Evolutionary conservation across 2,797 vertebrate genomes (phyloP).

Genomic region (Ambastaia sidthimunki): DNA sequence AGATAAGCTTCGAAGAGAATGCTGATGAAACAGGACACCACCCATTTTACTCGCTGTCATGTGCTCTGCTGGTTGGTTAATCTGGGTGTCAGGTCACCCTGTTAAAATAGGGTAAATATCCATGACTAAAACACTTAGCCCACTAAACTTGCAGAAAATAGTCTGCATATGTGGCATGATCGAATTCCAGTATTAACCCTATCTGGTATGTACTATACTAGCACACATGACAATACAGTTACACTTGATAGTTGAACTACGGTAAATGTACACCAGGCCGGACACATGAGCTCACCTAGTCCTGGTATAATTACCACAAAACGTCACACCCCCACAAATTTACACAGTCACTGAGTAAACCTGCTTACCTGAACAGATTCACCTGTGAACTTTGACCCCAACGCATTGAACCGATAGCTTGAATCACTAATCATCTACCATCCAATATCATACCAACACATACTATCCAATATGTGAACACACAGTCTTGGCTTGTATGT

Average conservation of each 20-base stretch:
- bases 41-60: constrained; percentile 22
- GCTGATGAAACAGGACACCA: constrained; percentile 65
- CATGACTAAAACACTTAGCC: not conserved
- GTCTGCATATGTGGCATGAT: not conserved
- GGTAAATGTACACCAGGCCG: constrained; percentile 49
- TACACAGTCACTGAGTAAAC: constrained; percentile 45
- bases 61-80: constrained; percentile 12
- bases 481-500: not conserved
- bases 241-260: constrained; percentile 31
- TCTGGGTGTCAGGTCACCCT: constrained; percentile 22
- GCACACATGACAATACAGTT: constrained; percentile 14
- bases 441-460: constrained; percentile 7
- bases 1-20: constrained; percentile 67
- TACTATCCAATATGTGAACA: not conserved
- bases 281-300: constrained; percentile 56
- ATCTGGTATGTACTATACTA: not conserved
- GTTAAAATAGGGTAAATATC: not conserved
- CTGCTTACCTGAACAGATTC: not conserved
- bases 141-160: not conserved
- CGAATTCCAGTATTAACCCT: not conserved
- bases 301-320: constrained; percentile 63
- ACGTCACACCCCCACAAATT: constrained; percentile 49
- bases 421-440: constrained; percentile 1
- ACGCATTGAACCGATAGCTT: constrained; percentile 15
- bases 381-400: not conserved